Evolutionary conservation across 2,797 vertebrate species (phyloP).

Genomic region (Rhinoraja longicauda): DNA sequence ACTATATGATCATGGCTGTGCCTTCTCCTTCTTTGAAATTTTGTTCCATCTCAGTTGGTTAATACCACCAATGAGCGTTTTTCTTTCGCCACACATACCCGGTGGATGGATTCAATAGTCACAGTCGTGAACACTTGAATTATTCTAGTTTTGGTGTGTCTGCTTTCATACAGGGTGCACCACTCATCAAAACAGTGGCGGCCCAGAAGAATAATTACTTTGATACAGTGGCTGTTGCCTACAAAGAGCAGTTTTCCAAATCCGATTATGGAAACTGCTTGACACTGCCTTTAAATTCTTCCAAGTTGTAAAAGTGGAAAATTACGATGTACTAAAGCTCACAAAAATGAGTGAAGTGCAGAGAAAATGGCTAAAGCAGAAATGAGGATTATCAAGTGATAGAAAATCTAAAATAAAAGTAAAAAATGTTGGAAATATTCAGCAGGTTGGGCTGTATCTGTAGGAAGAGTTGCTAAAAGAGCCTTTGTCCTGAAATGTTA

Average conservation of each 20-base stretch:
- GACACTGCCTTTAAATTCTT: not conserved
- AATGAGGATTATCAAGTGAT: not conserved
- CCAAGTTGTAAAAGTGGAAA: not conserved
- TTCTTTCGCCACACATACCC: not conserved
- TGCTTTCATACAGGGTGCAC: not conserved
- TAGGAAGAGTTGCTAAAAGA: no score
- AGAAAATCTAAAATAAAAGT: no score
- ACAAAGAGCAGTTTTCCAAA: not conserved
- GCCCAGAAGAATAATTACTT: not conserved
- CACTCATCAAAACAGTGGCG: not conserved
- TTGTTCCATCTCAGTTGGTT: no score
- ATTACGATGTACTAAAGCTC: not conserved
- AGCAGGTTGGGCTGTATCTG: no score
- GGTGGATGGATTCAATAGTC: not conserved
- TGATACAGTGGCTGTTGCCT: not conserved
- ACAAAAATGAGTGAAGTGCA: not conserved
- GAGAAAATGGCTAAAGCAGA: not conserved
- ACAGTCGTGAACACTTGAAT: not conserved
- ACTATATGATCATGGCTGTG: no score
- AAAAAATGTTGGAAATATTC: no score
- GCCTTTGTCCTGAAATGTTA: no score
- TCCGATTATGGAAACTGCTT: not conserved
- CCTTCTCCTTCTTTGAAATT: no score
- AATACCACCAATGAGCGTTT: no score
- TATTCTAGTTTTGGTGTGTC: not conserved